Percentiles rank a stretch among this genome's conserved stretches.
phyloP scores from a whole-genome alignment of 2,113 vertebrate species.

The Neomonachus schauinslandi region DNA sequence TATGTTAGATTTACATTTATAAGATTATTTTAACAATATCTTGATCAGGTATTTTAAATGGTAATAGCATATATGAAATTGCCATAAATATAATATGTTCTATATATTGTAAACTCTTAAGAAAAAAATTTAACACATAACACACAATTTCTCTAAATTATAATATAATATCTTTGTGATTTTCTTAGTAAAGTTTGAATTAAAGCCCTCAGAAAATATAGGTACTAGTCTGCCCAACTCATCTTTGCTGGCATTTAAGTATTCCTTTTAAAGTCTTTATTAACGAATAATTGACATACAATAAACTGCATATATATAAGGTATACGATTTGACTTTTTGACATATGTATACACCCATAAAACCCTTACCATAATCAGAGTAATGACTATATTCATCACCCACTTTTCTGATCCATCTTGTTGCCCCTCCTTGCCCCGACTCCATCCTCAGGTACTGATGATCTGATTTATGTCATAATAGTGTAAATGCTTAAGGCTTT shows the following conservation, averaged over 20 bases:
- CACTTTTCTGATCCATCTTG: background rate
- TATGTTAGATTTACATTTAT: background rate
- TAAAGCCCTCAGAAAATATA: background rate
- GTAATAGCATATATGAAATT: background rate
- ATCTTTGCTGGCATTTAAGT: background rate
- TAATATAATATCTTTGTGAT: background rate
- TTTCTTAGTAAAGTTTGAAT: background rate
- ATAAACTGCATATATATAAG: background rate
- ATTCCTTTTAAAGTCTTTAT: background rate
- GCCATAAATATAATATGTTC: background rate
- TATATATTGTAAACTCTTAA: background rate
- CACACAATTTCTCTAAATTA: background rate
- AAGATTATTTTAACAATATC: background rate
- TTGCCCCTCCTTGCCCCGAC: rapidly evolving
- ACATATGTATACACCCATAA: background rate
- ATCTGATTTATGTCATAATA: background rate
- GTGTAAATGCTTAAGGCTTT: background rate
- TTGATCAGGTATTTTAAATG: background rate
- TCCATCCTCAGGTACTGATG: background rate
- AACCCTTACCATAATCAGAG: background rate
- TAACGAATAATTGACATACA: background rate
- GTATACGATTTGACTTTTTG: background rate
- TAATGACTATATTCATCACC: background rate
- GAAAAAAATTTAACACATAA: background rate
- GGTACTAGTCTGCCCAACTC: background rate